phyloP scores from a whole-genome alignment of 2,797 vertebrate genomes.

The Paedocypris micromegethes region DNA sequence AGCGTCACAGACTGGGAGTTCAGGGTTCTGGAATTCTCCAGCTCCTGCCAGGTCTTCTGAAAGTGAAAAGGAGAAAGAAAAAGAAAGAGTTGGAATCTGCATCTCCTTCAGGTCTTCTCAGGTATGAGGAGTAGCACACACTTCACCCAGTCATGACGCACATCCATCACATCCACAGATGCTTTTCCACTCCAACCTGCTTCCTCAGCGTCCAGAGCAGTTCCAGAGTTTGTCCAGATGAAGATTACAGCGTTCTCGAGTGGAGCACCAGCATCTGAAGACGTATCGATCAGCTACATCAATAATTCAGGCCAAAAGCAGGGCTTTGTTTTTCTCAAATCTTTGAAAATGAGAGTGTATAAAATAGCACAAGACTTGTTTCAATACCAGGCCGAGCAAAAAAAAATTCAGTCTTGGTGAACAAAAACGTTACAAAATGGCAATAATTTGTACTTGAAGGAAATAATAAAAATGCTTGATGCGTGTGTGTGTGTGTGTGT shows the following conservation, averaged over 20 bases:
- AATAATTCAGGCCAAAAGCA: slow-evolving; percentile 39
- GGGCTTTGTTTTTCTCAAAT: not conserved
- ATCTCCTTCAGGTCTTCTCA: slow-evolving; percentile 12
- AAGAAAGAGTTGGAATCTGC: too few relatives aligned
- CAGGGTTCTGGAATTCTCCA: not conserved
- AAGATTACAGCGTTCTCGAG: slow-evolving; percentile 40
- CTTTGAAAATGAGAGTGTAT: too few relatives aligned
- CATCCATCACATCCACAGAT: slow-evolving; percentile 27
- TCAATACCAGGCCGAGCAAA: too few relatives aligned
- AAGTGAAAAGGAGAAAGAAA: too few relatives aligned
- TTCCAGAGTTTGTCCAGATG: slow-evolving; percentile 32
- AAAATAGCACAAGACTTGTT: too few relatives aligned
- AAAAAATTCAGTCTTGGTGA: too few relatives aligned
- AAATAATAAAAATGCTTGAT: too few relatives aligned
- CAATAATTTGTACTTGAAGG: too few relatives aligned
- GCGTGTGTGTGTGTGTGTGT: not conserved
- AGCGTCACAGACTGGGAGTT: not conserved
- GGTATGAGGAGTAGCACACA: slow-evolving; percentile 42
- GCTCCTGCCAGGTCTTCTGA: slow-evolving; percentile 42
- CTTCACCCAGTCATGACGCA: slow-evolving; percentile 38
- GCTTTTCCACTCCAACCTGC: slow-evolving; percentile 5
- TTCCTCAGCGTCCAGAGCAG: slow-evolving; percentile 19
- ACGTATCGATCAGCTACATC: slow-evolving; percentile 40
- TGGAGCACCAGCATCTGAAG: slow-evolving; percentile 29
- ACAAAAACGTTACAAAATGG: too few relatives aligned